phyloP scores from a whole-genome alignment of 2,888 invertebrate species.

The Anorthoa munda region DNA sequence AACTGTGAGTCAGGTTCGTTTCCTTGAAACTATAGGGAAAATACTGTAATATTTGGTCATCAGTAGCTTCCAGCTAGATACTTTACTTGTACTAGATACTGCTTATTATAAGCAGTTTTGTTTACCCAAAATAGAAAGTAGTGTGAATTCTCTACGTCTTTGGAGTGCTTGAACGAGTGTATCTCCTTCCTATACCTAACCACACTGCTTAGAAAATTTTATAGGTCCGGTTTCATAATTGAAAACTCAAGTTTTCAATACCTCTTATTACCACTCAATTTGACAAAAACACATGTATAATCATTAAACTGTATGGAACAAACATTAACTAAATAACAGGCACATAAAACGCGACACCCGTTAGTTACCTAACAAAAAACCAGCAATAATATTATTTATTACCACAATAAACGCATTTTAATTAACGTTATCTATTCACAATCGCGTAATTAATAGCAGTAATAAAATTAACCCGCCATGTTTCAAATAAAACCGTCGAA shows the following conservation, averaged over 20 bases:
- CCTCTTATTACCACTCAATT: constrained; percentile 35
- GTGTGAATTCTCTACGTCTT: too few species aligned
- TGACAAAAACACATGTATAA: constrained; percentile 57
- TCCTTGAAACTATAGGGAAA: constrained; percentile 19
- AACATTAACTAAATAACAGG: constrained; percentile 61
- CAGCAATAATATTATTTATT: constrained; percentile 65
- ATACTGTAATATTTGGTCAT: not conserved
- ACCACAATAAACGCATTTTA: constrained; percentile 72
- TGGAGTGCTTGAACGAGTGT: too few species aligned
- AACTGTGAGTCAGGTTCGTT: constrained; percentile 25
- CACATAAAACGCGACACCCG: constrained; percentile 59
- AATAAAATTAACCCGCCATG: constrained; percentile 78
- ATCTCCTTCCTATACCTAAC: too few species aligned
- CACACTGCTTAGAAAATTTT: not conserved
- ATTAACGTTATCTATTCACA: constrained; percentile 74
- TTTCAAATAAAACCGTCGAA: constrained; percentile 73
- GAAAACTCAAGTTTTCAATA: not conserved
- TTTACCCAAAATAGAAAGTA: not conserved
- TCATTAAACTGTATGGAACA: constrained; percentile 45
- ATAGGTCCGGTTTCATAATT: not conserved
- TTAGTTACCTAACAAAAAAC: constrained; percentile 66
- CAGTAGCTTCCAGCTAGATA: not conserved
- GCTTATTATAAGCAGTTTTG: not conserved
- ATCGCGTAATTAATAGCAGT: constrained; percentile 75
- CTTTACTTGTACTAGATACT: not conserved